A percentile compares a stretch with the other conserved stretches of the same genome.
Conservation (phyloP, 2,797 vertebrate genomes). For the Rallus crepitans region DNA sequence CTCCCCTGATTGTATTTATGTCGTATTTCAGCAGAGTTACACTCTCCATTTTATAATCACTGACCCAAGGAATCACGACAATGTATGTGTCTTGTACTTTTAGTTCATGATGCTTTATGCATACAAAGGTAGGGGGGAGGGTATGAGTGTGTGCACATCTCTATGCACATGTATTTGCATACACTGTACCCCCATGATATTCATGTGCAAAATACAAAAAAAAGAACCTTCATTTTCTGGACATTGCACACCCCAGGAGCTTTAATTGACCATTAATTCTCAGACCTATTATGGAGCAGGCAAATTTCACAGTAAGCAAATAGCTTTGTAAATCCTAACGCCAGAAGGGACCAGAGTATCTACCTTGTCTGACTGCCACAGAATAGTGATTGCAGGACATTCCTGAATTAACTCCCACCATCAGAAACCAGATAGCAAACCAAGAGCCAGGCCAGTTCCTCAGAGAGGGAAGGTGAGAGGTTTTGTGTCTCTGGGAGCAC, state of each 20-base stretch:
- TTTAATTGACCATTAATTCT: not conserved
- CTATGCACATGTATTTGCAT: not conserved
- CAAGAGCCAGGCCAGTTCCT: not conserved
- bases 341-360: not conserved
- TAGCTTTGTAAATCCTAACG: not conserved
- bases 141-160: not conserved
- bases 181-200: not conserved
- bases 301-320: not conserved
- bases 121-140: not conserved
- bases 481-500: not conserved
- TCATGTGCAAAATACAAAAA: not conserved
- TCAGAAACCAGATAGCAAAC: not conserved
- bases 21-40: not conserved
- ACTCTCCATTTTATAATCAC: not conserved
- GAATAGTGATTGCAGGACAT: not conserved
- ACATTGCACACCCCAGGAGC: not conserved
- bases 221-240: not conserved
- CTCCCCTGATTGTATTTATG: not conserved
- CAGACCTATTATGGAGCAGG: not conserved
- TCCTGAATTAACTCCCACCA: not conserved
- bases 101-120: not conserved
- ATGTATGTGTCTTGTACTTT: not conserved
- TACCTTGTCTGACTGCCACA: not conserved
- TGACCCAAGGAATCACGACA: not conserved
- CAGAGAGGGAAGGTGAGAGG: not conserved